A percentile compares a stretch with the other conserved stretches of the same genome.
Conservation (phyloP, 2,888 invertebrate genomes). For the Molorchus minor region DNA sequence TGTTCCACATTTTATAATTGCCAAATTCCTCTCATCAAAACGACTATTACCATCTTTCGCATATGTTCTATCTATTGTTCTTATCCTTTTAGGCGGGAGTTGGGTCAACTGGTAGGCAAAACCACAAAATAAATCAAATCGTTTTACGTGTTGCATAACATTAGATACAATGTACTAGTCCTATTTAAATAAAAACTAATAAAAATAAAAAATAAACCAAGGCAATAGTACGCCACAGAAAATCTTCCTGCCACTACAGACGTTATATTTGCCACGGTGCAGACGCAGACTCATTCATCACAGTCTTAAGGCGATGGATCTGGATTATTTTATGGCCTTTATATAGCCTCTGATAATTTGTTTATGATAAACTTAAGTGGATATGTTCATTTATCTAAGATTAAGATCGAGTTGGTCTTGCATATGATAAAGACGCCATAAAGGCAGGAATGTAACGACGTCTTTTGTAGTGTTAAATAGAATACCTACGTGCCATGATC, state of each 20-base stretch:
- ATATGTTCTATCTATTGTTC: too few species aligned
- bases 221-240: too few species aligned
- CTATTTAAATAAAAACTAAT: too few species aligned
- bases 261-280: background rate
- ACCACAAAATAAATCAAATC: too few species aligned
- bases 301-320: background rate
- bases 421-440: slow-evolving; percentile 17
- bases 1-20: too few species aligned
- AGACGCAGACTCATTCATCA: background rate
- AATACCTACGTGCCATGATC: slow-evolving; percentile 2
- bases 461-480: slow-evolving; percentile 18
- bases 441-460: slow-evolving; percentile 21
- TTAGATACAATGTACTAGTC: too few species aligned
- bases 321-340: slow-evolving; percentile 23
- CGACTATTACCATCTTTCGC: too few species aligned
- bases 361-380: slow-evolving; percentile 25
- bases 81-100: too few species aligned
- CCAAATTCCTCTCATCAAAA: too few species aligned
- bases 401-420: slow-evolving; percentile 23
- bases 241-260: background rate
- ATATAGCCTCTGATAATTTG: slow-evolving; percentile 22
- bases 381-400: slow-evolving; percentile 27
- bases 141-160: too few species aligned
- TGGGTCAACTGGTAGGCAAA: too few species aligned
- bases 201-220: too few species aligned